Evolutionary conservation across 2,888 invertebrate species (phyloP).

Genomic region (Mimachlamys varia): DNA sequence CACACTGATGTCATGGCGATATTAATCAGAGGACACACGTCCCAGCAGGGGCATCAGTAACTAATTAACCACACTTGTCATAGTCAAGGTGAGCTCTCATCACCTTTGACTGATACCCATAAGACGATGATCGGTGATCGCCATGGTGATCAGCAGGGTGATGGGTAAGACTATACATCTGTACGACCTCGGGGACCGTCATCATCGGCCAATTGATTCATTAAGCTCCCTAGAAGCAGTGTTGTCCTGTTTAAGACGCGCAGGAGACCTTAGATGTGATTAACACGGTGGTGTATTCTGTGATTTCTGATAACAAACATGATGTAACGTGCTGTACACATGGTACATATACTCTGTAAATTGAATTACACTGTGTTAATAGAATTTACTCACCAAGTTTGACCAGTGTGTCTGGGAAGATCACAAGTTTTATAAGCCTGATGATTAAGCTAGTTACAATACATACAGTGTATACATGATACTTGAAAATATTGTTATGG

Average conservation of each 20-base stretch:
- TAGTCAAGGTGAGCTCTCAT: background rate
- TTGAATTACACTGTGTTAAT: too few relatives aligned
- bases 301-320: too few relatives aligned
- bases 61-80: conserved; percentile 15
- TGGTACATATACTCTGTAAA: too few relatives aligned
- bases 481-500: too few relatives aligned
- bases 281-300: background rate
- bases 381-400: too few relatives aligned
- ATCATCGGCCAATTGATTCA: background rate
- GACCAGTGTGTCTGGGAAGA: too few relatives aligned
- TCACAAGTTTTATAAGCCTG: too few relatives aligned
- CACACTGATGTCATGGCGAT: background rate
- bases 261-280: background rate
- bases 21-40: background rate
- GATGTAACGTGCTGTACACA: too few relatives aligned
- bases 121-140: background rate
- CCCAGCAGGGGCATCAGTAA: background rate
- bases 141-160: too few relatives aligned
- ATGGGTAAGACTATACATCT: background rate
- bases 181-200: background rate
- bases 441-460: too few relatives aligned
- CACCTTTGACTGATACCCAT: background rate
- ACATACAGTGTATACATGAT: too few relatives aligned
- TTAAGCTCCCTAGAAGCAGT: background rate
- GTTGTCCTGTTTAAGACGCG: background rate